Percentiles rank a stretch among this genome's conserved stretches.
Conservation (phyloP, 92 coral and sea anemone genomes). For the Palythoa grandiflora region DNA sequence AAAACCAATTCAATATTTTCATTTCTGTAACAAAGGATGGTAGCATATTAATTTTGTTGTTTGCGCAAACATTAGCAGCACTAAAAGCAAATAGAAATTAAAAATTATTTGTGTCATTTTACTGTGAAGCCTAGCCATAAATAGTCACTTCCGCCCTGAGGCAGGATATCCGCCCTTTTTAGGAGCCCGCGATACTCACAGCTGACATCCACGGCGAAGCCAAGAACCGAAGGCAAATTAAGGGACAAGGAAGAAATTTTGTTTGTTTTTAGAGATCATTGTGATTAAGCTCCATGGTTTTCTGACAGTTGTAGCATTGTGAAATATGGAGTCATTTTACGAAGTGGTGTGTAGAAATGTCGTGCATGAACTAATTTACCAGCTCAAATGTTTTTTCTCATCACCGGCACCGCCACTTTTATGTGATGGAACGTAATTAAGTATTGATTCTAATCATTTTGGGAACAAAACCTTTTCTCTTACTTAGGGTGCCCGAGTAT, state of each 20-base stretch:
- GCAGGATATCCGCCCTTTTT: constrained; percentile 10
- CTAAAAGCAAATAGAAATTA: no score
- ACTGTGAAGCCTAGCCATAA: not conserved
- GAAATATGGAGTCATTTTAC: constrained; percentile 85
- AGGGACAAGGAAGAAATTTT: not conserved
- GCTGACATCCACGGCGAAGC: constrained; percentile 1
- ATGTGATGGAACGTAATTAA: constrained; percentile 39
- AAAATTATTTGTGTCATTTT: not conserved
- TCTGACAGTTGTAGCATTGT: constrained; percentile 28
- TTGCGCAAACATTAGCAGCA: no score
- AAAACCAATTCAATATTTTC: no score
- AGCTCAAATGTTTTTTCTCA: not conserved
- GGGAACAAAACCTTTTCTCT: constrained; percentile 18
- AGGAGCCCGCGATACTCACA: constrained; percentile 40
- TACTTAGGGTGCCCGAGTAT: constrained; percentile 91
- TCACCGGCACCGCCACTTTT: constrained; percentile 35
- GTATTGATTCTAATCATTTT: constrained; percentile 11
- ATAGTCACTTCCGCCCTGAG: constrained; percentile 10
- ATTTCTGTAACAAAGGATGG: no score
- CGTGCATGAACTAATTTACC: constrained; percentile 24
- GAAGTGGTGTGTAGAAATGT: constrained; percentile 78
- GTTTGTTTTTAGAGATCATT: constrained; percentile 6
- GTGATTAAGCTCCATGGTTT: constrained; percentile 20
- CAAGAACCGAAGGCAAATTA: not conserved
- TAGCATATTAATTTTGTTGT: no score